Conservation (phyloP, 1,140 invertebrate species). For the Psix sp. region DNA sequence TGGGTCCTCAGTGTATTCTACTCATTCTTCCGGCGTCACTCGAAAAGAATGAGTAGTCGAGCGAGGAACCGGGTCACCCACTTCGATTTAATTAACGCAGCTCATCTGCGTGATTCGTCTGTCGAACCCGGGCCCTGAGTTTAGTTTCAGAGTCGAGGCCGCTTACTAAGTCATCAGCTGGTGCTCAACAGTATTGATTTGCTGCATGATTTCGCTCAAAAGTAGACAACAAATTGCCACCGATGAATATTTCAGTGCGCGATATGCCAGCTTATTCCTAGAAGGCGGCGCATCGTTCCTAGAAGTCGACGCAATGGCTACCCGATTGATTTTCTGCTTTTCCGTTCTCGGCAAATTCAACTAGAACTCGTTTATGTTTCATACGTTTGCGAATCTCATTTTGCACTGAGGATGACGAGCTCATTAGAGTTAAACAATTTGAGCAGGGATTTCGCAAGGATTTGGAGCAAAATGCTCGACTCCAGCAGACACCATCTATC, state of each 20-base stretch:
- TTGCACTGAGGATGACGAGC: too few relatives aligned
- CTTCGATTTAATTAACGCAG: slow-evolving; percentile 42
- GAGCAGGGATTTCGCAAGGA: too few relatives aligned
- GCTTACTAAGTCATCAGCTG: too few relatives aligned
- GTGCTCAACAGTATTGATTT: too few relatives aligned
- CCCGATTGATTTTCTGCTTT: background rate
- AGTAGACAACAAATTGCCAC: slow-evolving; percentile 1
- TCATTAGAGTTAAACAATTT: too few relatives aligned
- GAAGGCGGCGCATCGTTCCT: background rate
- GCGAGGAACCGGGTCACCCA: slow-evolving; percentile 43
- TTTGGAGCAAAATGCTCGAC: too few relatives aligned
- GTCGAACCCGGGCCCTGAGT: background rate
- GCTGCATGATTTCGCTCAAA: too few relatives aligned
- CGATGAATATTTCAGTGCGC: slow-evolving; percentile 26
- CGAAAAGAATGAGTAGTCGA: slow-evolving; percentile 33
- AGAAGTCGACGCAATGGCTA: background rate
- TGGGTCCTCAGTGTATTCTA: slow-evolving; percentile 25
- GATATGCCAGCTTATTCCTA: slow-evolving; percentile 24
- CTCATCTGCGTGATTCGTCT: slow-evolving; percentile 14
- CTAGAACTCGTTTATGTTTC: too few relatives aligned
- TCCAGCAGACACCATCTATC: too few relatives aligned
- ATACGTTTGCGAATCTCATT: too few relatives aligned
- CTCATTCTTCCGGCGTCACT: slow-evolving; percentile 32
- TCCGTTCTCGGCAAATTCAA: too few relatives aligned
- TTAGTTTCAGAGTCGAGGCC: too few relatives aligned